Evolutionary conservation across 2,113 vertebrate species (phyloP), one percentile per base, ranked within the genome.

Genomic region (Neoarius graeffei): DNA sequence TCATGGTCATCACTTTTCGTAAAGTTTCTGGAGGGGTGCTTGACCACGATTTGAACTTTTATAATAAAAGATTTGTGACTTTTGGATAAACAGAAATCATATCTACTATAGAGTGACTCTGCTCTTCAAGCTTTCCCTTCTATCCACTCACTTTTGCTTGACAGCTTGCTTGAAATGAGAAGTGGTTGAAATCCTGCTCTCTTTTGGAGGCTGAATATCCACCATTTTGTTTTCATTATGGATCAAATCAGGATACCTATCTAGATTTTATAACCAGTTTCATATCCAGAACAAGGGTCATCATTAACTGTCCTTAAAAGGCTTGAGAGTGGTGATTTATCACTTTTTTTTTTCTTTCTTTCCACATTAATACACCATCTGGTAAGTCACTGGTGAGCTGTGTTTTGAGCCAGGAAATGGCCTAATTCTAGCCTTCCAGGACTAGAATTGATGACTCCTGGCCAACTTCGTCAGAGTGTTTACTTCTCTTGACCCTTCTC

Each of bases 151-250:
- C 60, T 42, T 42, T 42, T 42, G 42, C 42, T 42, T 86, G 52
- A 62, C 74, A 77, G 56, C 17, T 25, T 50, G 71, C 62, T 84
- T 84, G 64, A 54, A 42, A 60, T n/a, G 13, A 48, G 20, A 27
- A 50, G 42, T 52, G 56, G 20, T 74, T 76, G 56, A 86, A 54
- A 85, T 62, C 56, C 71, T 48, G 56, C 35, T 48, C 48, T 64
- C n/a, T 48, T 15, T 67, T 14, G 19, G 11, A 81, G 23, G 42
- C 54, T 54, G 85, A 80, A 64, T 56, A 30, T n/a, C 17, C n/a
- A 7, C 76, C 76, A 81, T 86, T 42, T 27, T 81, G 42, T 86
- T 77, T 86, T 86, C 50, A 67, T 81, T 79, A 66, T 19, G 17
- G 42, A 67, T 23, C 83, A 84, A 84, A 69, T 69, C 42, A 54